Evolutionary conservation across 2,888 invertebrate genomes (phyloP), one percentile per base, ranked within the genome.

Genomic region (Rosalia funebris): DNA sequence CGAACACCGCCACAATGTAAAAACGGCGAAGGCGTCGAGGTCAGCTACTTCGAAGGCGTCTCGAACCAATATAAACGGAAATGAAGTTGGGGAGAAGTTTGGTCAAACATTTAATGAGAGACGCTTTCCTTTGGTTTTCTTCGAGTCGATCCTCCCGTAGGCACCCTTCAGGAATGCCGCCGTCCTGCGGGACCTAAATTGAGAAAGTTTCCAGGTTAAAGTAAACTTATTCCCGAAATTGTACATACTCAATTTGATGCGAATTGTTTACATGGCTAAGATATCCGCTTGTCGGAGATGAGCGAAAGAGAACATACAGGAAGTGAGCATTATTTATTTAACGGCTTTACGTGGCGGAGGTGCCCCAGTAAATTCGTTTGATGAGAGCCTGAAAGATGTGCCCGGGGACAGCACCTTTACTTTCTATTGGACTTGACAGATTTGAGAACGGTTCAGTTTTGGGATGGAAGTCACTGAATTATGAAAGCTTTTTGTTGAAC

Each of bases 71-170:
- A 47, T 47, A 47, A 45, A 54, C 44, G 44, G 36, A 44, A 54
- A 57, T 19, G 19, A 36, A 36, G 36, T 48, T 19, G 36, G 20
- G n/a, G 32, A 50, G 57, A 57, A 61, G 55, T 61, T 61, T 50
- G 46, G 55, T 55, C 55, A 48, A 62, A 58, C 62, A 53, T 55
- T 58, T 62, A 62, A 58, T 58, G 55, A 58, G n/a, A n/a, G 58
- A 62, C 57, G 42, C 53, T 62, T 62, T 57, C 54, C 61, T 57
- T 47, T 39, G 57, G 39, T 62, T 62, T 57, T 54, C 50, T 57
- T 25, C 31, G 39, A 12, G 25, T 31, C 39, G 15, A 50, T 50
- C n/a, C 36, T 50, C 39, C 50, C 50, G 39, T 19, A 10, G 25
- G 25, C 50, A n/a, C 39, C 25, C 50, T 16, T 32, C 15, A 9